Conservation (phyloP, 37 sponge, comb jelly and placozoan species). For the Chondrilla cf. caribensis region DNA sequence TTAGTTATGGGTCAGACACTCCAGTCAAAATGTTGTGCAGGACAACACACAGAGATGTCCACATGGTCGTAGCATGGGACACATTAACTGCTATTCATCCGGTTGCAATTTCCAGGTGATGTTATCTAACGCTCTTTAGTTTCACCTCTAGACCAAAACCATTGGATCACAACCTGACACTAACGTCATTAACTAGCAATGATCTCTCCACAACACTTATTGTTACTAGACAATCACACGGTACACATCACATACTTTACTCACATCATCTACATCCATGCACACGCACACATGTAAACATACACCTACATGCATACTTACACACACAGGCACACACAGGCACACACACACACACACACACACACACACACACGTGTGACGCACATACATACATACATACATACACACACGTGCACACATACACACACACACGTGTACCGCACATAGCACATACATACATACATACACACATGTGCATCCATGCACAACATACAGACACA, state of each 20-base stretch:
- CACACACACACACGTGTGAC: conserved; percentile 12
- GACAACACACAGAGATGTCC: conserved; percentile 6
- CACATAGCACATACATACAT: not conserved
- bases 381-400: conserved; percentile 11
- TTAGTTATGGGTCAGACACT: conserved; percentile 89
- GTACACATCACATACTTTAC: not conserved
- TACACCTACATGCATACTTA: conserved; percentile 17
- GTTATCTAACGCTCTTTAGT: no score
- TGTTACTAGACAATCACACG: not conserved
- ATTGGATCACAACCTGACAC: no score
- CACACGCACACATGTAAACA: conserved; percentile 22
- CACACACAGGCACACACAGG: conserved; percentile 26
- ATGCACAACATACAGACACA: not conserved
- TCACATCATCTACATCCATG: conserved; percentile 7
- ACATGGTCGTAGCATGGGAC: no score
- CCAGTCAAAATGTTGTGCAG: conserved; percentile 90
- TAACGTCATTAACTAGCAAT: no score
- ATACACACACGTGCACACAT: not conserved
- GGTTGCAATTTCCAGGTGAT: no score
- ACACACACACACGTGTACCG: not conserved
- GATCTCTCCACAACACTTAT: no score
- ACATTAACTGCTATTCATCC: no score
- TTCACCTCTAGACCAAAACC: no score
- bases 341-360: conserved; percentile 29
- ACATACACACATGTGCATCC: not conserved